Percentiles rank a stretch among this genome's conserved stretches.
Conservation (phyloP, 2,113 vertebrate species). For the Campylorhamphus procurvoides region DNA sequence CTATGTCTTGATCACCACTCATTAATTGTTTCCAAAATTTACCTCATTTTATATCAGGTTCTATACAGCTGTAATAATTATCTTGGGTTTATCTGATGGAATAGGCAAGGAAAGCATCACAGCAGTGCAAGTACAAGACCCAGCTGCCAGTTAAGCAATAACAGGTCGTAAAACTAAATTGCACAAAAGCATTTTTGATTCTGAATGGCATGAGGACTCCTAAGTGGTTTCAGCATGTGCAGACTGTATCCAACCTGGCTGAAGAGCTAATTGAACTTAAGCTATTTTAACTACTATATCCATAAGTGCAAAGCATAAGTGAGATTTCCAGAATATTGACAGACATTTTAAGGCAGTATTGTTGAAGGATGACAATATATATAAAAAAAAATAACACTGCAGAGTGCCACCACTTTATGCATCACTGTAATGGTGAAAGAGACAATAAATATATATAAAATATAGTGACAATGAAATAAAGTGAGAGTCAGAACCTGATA, state of each 20-base stretch:
- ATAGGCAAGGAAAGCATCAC: not conserved
- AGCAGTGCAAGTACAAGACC: slow-evolving; percentile 43
- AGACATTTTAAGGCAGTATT: not conserved
- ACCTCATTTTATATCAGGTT: slow-evolving; percentile 26
- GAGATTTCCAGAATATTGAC: not conserved
- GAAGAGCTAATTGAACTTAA: not conserved
- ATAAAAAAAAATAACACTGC: not conserved
- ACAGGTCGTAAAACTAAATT: slow-evolving; percentile 64
- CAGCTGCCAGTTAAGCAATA: slow-evolving; percentile 58
- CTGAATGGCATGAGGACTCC: slow-evolving; percentile 25
- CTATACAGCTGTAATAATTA: slow-evolving; percentile 27
- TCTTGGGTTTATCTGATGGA: slow-evolving; percentile 1
- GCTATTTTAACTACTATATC: not conserved
- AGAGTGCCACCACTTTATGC: not conserved
- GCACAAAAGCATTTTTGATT: slow-evolving; percentile 68
- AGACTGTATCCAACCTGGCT: not conserved
- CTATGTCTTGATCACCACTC: slow-evolving; percentile 35
- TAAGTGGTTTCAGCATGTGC: slow-evolving; percentile 6
- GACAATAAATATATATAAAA: not conserved
- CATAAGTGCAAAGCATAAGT: not conserved
- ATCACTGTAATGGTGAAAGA: not conserved
- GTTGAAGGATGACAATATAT: not conserved
- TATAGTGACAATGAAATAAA: not conserved
- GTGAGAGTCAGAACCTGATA: not conserved
- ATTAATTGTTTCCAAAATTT: slow-evolving; percentile 64